phyloP scores from a whole-genome alignment of 1,140 invertebrate genomes.

The Achroia grisella region DNA sequence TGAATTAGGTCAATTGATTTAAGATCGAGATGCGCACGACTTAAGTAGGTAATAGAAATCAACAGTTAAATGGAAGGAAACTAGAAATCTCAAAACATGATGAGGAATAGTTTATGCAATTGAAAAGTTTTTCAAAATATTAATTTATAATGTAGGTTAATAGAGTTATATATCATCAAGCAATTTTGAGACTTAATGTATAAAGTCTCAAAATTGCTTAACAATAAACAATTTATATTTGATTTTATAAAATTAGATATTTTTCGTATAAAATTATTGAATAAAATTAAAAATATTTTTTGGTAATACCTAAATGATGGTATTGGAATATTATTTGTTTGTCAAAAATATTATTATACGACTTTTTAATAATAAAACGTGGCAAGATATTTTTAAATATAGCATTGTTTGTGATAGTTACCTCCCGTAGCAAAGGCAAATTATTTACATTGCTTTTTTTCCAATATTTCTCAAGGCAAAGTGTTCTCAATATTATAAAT shows the following conservation, averaged over 20 bases:
- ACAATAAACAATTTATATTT: background rate
- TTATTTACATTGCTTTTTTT: too few species aligned
- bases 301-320: too few species aligned
- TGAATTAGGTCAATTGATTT: conserved; percentile 32
- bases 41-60: conserved; percentile 2
- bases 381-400: too few species aligned
- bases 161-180: background rate
- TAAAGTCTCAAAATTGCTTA: background rate
- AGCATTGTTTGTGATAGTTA: too few species aligned
- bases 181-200: background rate
- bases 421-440: too few species aligned
- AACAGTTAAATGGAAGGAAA: background rate
- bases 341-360: too few species aligned
- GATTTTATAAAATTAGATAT: too few species aligned
- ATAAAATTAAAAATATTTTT: too few species aligned
- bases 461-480: too few species aligned
- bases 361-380: too few species aligned
- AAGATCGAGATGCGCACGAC: conserved; percentile 16
- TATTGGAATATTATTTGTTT: too few species aligned
- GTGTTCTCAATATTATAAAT: background rate
- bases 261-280: too few species aligned
- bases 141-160: background rate
- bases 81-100: background rate
- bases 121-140: background rate
- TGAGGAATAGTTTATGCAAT: background rate